These are phyloP conservation scores for Laterallus jamaicensis DNA, from an alignment of 2,113 vertebrate genomes.

Conservation along the genomic window DNA sequence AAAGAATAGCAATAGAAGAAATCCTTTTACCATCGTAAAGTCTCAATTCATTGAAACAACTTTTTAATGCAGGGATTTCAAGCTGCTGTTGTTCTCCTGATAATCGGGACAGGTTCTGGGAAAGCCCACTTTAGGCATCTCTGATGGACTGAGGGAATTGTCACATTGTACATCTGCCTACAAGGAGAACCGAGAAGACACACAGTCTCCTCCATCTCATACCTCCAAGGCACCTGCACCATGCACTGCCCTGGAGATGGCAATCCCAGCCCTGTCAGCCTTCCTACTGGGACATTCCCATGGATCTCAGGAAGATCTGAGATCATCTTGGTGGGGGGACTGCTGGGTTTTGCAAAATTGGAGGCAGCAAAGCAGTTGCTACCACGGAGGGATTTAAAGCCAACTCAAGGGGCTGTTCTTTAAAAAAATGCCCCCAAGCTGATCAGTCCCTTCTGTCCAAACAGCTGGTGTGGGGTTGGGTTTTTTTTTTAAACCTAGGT, in stretches of 20 bases:
- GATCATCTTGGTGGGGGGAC: not conserved
- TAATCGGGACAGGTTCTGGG: not conserved
- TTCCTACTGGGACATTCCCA: not conserved
- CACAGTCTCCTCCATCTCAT: rapidly evolving
- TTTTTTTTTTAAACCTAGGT: not conserved
- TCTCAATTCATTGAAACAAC: not conserved
- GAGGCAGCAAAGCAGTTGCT: not conserved
- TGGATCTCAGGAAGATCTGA: not conserved
- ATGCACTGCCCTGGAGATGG: not conserved
- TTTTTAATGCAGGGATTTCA: not conserved
- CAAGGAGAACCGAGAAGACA: not conserved
- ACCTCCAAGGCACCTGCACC: not conserved
- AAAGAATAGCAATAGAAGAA: not conserved
- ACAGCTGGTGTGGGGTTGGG: too few species aligned
- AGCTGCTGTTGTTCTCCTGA: not conserved
- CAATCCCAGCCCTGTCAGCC: not conserved
- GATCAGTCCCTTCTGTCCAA: not conserved
- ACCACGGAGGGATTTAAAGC: not conserved
- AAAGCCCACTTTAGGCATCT: not conserved
- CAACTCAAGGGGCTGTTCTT: not conserved
- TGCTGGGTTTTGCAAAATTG: not conserved
- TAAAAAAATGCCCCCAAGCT: not conserved
- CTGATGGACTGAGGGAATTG: not conserved
- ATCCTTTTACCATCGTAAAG: not conserved
- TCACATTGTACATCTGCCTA: not conserved